A percentile compares a stretch with the other conserved stretches of the same genome.
These are phyloP conservation scores for Anthoscopus minutus DNA, from an alignment of 2,113 vertebrate genomes.

Conservation along the genomic window DNA sequence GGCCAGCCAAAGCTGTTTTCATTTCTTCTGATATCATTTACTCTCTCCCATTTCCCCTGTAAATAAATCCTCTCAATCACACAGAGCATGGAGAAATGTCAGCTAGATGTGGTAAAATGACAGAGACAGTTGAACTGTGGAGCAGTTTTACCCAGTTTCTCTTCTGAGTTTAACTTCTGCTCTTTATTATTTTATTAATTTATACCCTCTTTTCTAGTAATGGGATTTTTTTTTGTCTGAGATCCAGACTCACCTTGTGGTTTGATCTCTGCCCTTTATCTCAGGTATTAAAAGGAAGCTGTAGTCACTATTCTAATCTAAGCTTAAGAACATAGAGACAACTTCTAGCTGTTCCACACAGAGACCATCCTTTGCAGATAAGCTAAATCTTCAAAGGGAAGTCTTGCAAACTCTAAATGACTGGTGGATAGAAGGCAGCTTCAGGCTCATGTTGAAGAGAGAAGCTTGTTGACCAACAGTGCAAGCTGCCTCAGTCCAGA, in stretches of 20 bases:
- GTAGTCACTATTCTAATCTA: background rate
- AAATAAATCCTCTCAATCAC: background rate
- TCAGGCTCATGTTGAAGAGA: background rate
- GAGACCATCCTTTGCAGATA: background rate
- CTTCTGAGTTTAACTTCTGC: background rate
- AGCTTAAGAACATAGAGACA: background rate
- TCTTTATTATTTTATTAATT: background rate
- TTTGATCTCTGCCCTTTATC: background rate
- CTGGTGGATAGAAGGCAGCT: background rate
- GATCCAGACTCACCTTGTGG: background rate
- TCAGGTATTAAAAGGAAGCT: background rate
- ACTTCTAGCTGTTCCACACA: background rate
- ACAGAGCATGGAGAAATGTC: background rate
- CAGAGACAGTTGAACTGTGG: background rate
- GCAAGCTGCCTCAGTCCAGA: background rate
- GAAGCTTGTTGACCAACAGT: background rate
- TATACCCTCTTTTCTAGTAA: background rate
- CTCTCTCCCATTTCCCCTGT: background rate
- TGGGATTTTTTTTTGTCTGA: background rate
- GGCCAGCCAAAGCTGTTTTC: background rate
- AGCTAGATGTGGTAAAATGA: background rate
- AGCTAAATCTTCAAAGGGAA: conserved; percentile 4
- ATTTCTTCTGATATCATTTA: background rate
- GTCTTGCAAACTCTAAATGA: background rate
- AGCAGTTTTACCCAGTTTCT: background rate